Conservation (phyloP, 2,888 invertebrate genomes). For the Celastrina argiolus region DNA sequence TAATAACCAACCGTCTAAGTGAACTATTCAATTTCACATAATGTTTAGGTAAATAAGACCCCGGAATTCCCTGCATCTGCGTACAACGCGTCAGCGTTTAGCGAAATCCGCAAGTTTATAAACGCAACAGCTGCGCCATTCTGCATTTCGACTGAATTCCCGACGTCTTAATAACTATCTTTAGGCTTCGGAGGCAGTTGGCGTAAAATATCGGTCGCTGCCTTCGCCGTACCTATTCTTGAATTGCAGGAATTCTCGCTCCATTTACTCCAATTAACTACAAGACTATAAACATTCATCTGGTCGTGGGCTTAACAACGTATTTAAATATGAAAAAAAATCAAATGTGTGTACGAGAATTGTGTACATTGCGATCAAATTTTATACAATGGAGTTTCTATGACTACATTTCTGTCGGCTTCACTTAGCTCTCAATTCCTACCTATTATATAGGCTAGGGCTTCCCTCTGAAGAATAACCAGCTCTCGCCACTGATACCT, state of each 20-base stretch:
- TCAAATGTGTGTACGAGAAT: background rate
- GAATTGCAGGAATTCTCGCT: conserved; percentile 16
- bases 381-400: no score
- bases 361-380: background rate
- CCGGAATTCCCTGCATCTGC: conserved; percentile 26
- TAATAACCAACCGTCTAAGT: background rate
- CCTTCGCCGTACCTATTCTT: conserved; percentile 13
- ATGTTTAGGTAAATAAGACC: background rate
- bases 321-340: background rate
- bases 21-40: background rate
- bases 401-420: no score
- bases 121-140: conserved; percentile 39
- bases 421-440: no score
- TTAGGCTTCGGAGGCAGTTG: conserved; percentile 24
- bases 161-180: conserved; percentile 50
- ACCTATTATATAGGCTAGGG: no score
- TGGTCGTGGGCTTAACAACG: background rate
- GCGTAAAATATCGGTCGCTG: conserved; percentile 20
- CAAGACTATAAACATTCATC: conserved; percentile 16
- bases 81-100: conserved; percentile 24
- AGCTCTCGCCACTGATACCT: no score
- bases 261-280: conserved; percentile 19
- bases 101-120: conserved; percentile 37
- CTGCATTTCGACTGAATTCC: conserved; percentile 47
- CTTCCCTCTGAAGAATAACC: no score